phyloP scores from a whole-genome alignment of 2,113 vertebrate species.

The Ctenodactylus gundi region DNA sequence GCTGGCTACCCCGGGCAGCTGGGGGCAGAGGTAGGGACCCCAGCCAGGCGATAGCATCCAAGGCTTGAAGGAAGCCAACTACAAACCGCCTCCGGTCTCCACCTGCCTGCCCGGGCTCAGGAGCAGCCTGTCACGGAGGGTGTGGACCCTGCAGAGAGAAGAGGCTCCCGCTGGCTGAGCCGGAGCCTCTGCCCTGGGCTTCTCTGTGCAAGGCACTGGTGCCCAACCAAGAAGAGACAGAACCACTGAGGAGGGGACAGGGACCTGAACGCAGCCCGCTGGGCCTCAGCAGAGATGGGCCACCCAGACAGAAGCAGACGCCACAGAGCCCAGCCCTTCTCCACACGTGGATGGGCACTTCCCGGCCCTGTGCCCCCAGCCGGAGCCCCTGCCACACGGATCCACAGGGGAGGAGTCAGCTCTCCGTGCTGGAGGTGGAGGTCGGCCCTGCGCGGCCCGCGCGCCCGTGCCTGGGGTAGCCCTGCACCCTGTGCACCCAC shows the following conservation, averaged over 20 bases:
- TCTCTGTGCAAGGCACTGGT: rapidly evolving
- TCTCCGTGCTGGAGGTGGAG: background rate
- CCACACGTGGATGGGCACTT: background rate
- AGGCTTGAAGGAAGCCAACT: background rate
- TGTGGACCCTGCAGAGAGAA: too few species aligned
- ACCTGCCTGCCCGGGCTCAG: background rate
- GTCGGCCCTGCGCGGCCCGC: background rate
- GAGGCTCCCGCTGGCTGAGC: background rate
- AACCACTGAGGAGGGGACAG: rapidly evolving
- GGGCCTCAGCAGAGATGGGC: rapidly evolving
- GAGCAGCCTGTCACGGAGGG: rapidly evolving
- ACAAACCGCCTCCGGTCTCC: too few species aligned
- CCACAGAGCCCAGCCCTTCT: rapidly evolving
- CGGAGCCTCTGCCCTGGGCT: too few species aligned
- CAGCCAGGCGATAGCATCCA: too few species aligned
- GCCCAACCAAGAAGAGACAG: background rate
- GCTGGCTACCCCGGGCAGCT: rapidly evolving
- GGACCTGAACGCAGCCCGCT: rapidly evolving
- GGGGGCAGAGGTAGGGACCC: too few species aligned
- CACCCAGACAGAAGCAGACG: too few species aligned
- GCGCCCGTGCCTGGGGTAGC: background rate
- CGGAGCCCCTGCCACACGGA: too few species aligned
- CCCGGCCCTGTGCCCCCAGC: too few species aligned
- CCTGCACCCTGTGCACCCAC: constrained; percentile 78
- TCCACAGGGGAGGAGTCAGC: background rate